Evolutionary conservation across 2,113 vertebrate genomes (phyloP).

Genomic region (Xerus inauris): DNA sequence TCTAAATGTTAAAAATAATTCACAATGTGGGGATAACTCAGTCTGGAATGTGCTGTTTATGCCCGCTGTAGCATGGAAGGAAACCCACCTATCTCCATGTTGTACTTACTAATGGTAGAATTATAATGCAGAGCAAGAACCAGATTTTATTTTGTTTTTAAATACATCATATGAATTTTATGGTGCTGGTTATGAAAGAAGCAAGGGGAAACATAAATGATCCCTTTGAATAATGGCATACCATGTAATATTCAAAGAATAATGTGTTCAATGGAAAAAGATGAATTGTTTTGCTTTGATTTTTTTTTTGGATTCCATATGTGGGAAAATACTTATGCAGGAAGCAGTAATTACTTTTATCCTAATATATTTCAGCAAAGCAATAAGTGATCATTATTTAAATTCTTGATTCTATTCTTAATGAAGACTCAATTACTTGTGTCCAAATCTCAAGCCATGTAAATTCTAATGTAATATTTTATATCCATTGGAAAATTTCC

Average conservation of each 20-base stretch:
- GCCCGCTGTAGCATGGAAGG: neutral
- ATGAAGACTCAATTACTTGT: neutral
- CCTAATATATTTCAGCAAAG: neutral
- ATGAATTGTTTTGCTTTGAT: neutral
- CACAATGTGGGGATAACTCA: neutral
- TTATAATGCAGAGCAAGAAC: neutral
- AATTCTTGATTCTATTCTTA: neutral
- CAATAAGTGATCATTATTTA: constrained; percentile 18
- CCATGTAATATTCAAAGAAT: neutral
- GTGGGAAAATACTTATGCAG: neutral
- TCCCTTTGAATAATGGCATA: neutral
- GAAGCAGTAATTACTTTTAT: neutral
- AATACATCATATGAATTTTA: neutral
- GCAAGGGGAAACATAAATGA: neutral
- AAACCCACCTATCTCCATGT: neutral
- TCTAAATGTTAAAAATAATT: neutral
- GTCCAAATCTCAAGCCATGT: neutral
- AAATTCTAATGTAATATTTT: constrained; percentile 28
- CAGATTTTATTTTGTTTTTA: neutral
- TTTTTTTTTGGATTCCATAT: constrained; percentile 17
- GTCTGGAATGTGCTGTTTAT: neutral
- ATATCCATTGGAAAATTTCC: neutral
- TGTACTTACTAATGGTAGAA: neutral
- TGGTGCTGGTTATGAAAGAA: neutral
- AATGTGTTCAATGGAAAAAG: neutral